Evolutionary conservation across 2,888 invertebrate genomes (phyloP).

Genomic region (Cybosia mesomella): DNA sequence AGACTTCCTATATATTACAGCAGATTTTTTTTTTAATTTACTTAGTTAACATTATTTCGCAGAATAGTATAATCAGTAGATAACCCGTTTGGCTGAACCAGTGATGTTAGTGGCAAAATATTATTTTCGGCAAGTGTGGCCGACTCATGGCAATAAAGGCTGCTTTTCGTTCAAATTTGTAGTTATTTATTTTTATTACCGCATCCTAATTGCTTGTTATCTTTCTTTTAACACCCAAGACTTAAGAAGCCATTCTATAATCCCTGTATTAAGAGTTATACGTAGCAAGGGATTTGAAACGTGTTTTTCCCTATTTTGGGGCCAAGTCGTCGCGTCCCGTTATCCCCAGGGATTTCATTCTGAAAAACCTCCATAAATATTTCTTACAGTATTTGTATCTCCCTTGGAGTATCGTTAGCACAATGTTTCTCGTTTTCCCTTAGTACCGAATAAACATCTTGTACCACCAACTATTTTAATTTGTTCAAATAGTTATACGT

Average conservation of each 20-base stretch:
- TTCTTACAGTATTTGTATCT: conserved; percentile 86
- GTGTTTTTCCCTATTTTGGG: conserved; percentile 82
- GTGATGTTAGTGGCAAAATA: too few relatives aligned
- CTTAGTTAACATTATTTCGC: too few relatives aligned
- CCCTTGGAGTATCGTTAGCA: conserved; percentile 85
- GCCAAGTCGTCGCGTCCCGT: conserved; percentile 71
- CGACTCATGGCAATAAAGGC: conserved; percentile 25
- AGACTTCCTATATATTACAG: too few relatives aligned
- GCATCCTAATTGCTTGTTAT: conserved; percentile 81
- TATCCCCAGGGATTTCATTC: conserved; percentile 80
- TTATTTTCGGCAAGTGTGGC: neutral
- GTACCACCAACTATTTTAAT: conserved; percentile 51
- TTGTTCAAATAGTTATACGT: neutral
- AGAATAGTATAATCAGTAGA: neutral
- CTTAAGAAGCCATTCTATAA: conserved; percentile 83
- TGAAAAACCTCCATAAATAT: conserved; percentile 87
- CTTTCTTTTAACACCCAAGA: conserved; percentile 81
- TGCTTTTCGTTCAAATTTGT: conserved; percentile 49
- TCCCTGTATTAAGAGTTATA: conserved; percentile 85
- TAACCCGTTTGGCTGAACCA: too few relatives aligned
- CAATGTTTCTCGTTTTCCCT: conserved; percentile 77
- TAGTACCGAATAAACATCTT: conserved; percentile 71
- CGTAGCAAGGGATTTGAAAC: conserved; percentile 81
- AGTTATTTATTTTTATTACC: conserved; percentile 63
- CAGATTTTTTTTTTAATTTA: too few relatives aligned